phyloP scores from a whole-genome alignment of 92 coral and sea anemone genomes.

The Diadumene lineata region DNA sequence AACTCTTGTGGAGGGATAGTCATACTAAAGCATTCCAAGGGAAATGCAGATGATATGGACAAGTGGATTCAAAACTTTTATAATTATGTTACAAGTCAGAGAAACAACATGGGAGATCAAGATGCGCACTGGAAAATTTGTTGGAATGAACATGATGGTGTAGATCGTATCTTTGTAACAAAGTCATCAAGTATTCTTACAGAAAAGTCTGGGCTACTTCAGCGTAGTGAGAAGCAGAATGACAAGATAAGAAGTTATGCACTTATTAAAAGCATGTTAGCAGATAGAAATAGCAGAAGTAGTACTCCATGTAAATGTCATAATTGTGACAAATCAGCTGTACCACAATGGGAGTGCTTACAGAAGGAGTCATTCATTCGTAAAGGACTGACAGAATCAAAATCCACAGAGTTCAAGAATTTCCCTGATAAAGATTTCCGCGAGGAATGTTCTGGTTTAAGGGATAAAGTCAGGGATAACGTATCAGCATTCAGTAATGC shows the following conservation, averaged over 20 bases:
- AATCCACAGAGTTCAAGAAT: not conserved
- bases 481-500: constrained; percentile 13
- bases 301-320: not conserved
- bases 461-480: constrained; percentile 3
- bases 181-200: constrained; percentile 12
- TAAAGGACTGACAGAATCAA: not conserved
- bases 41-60: not conserved
- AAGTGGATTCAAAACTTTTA: too few species aligned
- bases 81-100: too few species aligned
- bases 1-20: constrained; percentile 26
- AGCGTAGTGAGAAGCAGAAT: not conserved
- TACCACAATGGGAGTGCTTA: not conserved
- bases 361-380: not conserved
- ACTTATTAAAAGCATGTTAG: not conserved
- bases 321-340: not conserved
- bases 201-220: not conserved
- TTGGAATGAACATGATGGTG: not conserved
- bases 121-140: not conserved
- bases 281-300: not conserved
- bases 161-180: not conserved
- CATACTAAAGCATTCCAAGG: not conserved
- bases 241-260: not conserved
- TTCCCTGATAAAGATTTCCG: not conserved
- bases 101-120: constrained; percentile 3
- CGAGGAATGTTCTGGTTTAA: not conserved